Conservation (phyloP, 2,113 vertebrate species). For the Telmatochromis sp. region DNA sequence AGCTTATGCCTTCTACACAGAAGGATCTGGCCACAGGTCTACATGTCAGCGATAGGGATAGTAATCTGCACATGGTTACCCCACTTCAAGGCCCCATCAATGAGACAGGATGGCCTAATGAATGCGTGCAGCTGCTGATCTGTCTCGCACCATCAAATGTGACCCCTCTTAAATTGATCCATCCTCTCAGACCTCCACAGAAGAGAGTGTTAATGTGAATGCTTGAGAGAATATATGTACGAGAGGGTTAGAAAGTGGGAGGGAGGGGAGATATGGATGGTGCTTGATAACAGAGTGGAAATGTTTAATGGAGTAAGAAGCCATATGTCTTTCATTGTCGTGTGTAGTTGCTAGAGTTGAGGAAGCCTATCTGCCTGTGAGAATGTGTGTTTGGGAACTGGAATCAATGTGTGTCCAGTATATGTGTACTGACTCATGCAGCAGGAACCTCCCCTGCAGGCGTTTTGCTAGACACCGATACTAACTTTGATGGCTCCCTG, state of each 20-base stretch:
- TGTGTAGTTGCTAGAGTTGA: neutral
- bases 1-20: constrained; percentile 21
- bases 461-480: neutral
- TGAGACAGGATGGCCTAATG: constrained; percentile 60
- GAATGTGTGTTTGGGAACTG: neutral
- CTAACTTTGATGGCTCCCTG: neutral
- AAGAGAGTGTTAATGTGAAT: neutral
- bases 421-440: neutral
- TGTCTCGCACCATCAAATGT: constrained; percentile 1
- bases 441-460: neutral
- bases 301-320: neutral
- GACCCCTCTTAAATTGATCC: constrained; percentile 25
- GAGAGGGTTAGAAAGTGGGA: neutral
- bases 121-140: constrained; percentile 68
- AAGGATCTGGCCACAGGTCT: constrained; percentile 32
- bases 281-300: neutral
- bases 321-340: neutral
- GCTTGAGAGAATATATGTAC: neutral
- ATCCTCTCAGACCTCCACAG: constrained; percentile 20
- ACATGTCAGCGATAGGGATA: constrained; percentile 10
- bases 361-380: neutral
- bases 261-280: neutral
- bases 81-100: constrained; percentile 43
- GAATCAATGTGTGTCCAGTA: neutral
- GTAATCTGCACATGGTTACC: constrained; percentile 55